Percentiles rank a stretch among this genome's conserved stretches.
These are phyloP conservation scores for Osmerus eperlanus DNA, from an alignment of 2,113 vertebrate species.

Conservation along the genomic window DNA sequence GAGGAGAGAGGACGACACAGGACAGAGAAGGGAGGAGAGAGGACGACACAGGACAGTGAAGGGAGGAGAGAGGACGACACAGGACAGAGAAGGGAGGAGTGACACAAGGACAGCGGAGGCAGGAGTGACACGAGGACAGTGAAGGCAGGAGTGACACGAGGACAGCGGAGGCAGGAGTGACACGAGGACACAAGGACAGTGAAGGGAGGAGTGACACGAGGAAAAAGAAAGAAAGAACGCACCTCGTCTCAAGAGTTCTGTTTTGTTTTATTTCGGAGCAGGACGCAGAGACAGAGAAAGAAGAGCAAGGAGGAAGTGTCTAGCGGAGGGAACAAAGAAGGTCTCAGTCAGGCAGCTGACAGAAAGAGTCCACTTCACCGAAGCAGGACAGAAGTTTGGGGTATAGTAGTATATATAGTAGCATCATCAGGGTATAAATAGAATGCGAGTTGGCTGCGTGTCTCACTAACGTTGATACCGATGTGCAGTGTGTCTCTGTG, in stretches of 20 bases:
- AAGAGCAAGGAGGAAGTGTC: slow-evolving; percentile 43
- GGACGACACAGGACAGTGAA: too few relatives aligned
- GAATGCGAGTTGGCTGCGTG: background rate
- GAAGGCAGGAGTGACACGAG: background rate
- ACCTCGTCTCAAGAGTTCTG: slow-evolving; percentile 63
- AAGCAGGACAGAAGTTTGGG: background rate
- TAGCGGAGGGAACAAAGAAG: slow-evolving; percentile 61
- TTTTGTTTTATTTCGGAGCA: slow-evolving; percentile 28
- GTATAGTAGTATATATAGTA: too few relatives aligned
- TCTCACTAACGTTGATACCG: too few relatives aligned
- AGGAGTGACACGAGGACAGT: background rate
- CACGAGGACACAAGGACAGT: too few relatives aligned
- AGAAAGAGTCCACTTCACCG: slow-evolving; percentile 1
- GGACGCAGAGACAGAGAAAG: slow-evolving; percentile 57
- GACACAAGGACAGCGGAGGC: background rate
- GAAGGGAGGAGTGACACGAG: background rate
- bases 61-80: background rate
- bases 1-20: slow-evolving; percentile 7
- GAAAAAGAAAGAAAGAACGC: slow-evolving; percentile 29
- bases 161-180: background rate
- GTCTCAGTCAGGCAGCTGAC: slow-evolving; percentile 63
- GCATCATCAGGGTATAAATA: background rate
- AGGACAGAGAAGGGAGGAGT: background rate
- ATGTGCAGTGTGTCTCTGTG: too few relatives aligned
- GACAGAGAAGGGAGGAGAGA: background rate